Evolutionary conservation across 2,888 invertebrate species (phyloP).

Genomic region (Troides helena): DNA sequence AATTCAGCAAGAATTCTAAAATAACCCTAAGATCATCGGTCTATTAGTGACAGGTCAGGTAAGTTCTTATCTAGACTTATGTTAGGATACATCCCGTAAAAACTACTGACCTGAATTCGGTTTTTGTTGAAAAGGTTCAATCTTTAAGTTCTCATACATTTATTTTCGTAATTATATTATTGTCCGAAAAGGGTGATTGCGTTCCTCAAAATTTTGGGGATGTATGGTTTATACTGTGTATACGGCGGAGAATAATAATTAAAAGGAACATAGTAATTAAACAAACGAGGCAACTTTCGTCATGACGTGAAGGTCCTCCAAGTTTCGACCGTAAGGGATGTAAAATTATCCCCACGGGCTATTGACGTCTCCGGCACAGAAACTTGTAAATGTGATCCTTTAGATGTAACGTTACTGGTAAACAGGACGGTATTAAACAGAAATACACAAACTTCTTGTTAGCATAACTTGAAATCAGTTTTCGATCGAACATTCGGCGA

Average conservation of each 20-base stretch:
- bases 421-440: not conserved
- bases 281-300: not conserved
- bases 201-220: not conserved
- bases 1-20: conserved; percentile 1
- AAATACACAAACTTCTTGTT: not conserved
- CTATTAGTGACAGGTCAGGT: not conserved
- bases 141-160: not conserved
- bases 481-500: not conserved
- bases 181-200: not conserved
- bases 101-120: not conserved
- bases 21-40: not conserved
- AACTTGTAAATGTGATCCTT: not conserved
- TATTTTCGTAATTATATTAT: not conserved
- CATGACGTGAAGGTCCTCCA: not conserved
- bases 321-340: not conserved
- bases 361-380: not conserved
- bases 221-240: too few species aligned
- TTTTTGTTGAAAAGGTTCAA: not conserved
- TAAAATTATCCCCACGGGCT: not conserved
- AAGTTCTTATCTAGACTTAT: not conserved
- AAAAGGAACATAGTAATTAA: too few species aligned
- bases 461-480: not conserved
- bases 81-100: not conserved
- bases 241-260: too few species aligned
- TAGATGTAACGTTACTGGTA: not conserved